Conservation (phyloP, 2,113 vertebrate species). For the Speoplatyrhinus poulsoni region DNA sequence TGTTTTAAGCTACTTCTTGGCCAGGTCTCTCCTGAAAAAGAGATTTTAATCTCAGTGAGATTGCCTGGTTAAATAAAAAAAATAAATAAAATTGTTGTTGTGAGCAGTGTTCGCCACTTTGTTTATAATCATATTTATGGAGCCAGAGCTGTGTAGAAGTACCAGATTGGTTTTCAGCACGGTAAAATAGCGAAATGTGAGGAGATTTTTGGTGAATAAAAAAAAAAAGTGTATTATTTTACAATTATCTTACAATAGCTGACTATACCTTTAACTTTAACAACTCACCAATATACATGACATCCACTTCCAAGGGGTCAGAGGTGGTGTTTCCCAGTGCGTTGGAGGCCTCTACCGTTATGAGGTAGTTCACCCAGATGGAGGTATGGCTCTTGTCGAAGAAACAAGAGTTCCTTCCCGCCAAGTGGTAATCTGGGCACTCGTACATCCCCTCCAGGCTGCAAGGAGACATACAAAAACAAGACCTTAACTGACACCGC, state of each 20-base stretch:
- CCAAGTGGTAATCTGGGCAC: conserved; percentile 87
- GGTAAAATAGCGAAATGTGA: not conserved
- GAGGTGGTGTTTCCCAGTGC: conserved; percentile 80
- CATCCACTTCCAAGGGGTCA: conserved; percentile 77
- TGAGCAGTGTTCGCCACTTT: too few species aligned
- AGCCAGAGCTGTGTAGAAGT: too few species aligned
- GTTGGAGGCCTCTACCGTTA: conserved; percentile 84
- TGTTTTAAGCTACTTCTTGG: too few species aligned
- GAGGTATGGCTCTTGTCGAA: conserved; percentile 84
- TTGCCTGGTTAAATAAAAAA: too few species aligned
- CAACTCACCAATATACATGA: conserved; percentile 84
- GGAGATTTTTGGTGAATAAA: not conserved
- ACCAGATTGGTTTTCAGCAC: too few species aligned
- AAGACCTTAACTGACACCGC: conserved; percentile 20
- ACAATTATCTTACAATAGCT: too few species aligned
- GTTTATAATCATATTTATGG: too few species aligned
- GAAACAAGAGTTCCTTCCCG: conserved; percentile 87
- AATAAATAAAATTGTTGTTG: too few species aligned
- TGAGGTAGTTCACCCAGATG: conserved; percentile 83
- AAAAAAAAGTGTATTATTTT: too few species aligned
- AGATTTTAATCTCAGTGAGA: too few species aligned
- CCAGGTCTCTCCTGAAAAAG: too few species aligned
- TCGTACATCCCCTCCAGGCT: conserved; percentile 68
- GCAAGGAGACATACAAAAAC: conserved; percentile 21
- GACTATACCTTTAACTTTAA: not conserved